These are phyloP conservation scores for Acheta domesticus DNA, from an alignment of 2,888 invertebrate genomes.

Conservation along the genomic window DNA sequence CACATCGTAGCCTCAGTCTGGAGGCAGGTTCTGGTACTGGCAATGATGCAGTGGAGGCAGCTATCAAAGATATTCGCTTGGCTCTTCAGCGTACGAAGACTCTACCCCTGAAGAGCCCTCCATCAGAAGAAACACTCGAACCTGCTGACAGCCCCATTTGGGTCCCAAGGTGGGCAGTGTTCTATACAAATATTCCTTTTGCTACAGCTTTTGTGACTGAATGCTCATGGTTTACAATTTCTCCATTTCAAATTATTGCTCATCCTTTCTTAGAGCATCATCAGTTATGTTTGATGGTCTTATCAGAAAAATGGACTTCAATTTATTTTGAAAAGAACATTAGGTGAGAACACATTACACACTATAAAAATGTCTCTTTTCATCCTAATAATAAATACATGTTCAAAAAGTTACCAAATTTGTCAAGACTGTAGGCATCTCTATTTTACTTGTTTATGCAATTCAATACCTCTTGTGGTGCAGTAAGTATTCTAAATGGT, in stretches of 20 bases:
- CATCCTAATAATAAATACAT: no score
- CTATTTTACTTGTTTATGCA: no score
- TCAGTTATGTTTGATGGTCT: no score
- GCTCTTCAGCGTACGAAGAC: slow-evolving; percentile 71
- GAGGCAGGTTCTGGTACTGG: slow-evolving; percentile 46
- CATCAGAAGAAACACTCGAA: slow-evolving; percentile 47
- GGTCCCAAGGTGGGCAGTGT: slow-evolving; percentile 62
- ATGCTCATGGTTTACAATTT: not conserved
- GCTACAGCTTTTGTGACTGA: no score
- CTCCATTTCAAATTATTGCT: not conserved
- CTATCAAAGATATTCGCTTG: slow-evolving; percentile 79
- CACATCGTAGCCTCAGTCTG: slow-evolving; percentile 56
- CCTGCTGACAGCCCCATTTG: slow-evolving; percentile 62
- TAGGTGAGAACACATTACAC: no score
- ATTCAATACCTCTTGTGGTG: no score
- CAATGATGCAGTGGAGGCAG: slow-evolving; percentile 56
- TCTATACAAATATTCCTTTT: not conserved
- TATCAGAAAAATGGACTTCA: no score
- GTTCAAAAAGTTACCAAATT: no score
- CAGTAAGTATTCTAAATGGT: no score
- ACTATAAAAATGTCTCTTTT: no score
- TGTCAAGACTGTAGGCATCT: no score
- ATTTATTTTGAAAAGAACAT: no score
- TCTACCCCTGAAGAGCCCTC: slow-evolving; percentile 54
- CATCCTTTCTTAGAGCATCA: not conserved